Percentiles rank a stretch among this genome's conserved stretches.
phyloP scores from a whole-genome alignment of 2,797 vertebrate genomes.

The Syngnathus rostellatus region DNA sequence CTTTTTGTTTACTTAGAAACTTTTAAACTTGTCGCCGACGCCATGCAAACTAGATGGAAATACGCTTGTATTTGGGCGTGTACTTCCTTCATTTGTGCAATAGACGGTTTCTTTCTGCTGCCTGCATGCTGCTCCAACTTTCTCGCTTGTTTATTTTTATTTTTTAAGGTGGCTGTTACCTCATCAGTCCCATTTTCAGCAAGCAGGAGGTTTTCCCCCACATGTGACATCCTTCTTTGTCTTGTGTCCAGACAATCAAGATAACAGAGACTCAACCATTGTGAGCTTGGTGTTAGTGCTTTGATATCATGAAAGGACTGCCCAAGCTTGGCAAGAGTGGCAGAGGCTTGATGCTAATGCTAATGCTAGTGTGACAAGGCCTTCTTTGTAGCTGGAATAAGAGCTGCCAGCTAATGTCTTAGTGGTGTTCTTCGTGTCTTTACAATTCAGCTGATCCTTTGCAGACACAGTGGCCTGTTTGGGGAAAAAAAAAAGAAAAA shows the following conservation, averaged over 20 bases:
- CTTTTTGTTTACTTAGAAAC: too few species aligned
- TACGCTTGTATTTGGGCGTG: too few species aligned
- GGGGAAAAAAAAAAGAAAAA: neutral
- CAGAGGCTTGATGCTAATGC: neutral
- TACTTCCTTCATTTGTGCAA: neutral
- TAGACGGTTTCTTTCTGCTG: neutral
- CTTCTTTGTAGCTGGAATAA: neutral
- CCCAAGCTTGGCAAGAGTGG: neutral
- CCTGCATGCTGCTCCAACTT: neutral
- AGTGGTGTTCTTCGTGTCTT: neutral
- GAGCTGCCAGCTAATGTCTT: neutral
- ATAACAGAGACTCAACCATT: neutral
- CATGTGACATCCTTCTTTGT: too few species aligned
- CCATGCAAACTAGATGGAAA: too few species aligned
- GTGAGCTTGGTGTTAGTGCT: neutral
- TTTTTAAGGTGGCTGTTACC: neutral
- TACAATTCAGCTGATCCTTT: neutral
- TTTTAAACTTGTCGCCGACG: too few species aligned
- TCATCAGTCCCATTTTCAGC: too few species aligned
- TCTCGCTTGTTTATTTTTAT: slow-evolving; percentile 5
- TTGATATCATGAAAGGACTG: neutral
- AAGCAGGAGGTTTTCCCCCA: too few species aligned
- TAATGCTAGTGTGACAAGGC: neutral
- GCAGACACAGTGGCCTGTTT: too few species aligned
- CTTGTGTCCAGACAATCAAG: too few species aligned